Evolutionary conservation across 2,888 invertebrate species (phyloP).

Genomic region (Endotricha flammealis): DNA sequence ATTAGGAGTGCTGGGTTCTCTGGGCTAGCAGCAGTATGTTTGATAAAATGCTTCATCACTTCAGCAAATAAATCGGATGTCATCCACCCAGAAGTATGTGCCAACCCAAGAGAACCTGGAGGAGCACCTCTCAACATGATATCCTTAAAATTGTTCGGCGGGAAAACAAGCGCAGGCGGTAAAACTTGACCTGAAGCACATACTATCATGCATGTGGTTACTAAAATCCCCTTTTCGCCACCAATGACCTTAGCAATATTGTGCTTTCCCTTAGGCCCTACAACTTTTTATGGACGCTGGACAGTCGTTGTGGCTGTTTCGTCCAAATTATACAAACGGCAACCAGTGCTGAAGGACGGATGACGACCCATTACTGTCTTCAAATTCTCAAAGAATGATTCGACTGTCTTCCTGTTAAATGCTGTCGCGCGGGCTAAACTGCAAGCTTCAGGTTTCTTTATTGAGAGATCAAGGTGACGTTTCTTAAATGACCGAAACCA

Average conservation of each 20-base stretch:
- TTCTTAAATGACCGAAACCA: constrained; percentile 7
- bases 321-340: constrained; percentile 9
- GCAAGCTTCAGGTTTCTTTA: constrained; percentile 13
- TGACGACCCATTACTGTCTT: constrained; percentile 2
- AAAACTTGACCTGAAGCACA: constrained; percentile 21
- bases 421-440: constrained; percentile 11
- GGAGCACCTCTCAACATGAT: constrained; percentile 10
- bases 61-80: constrained; percentile 16
- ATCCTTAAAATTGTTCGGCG: constrained; percentile 8
- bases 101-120: constrained; percentile 11
- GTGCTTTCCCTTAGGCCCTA: constrained; percentile 7
- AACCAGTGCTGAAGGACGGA: constrained; percentile 6
- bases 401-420: constrained; percentile 11
- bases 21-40: constrained; percentile 6
- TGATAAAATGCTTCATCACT: constrained; percentile 23
- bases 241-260: constrained; percentile 11
- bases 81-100: constrained; percentile 16
- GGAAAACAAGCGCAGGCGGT: constrained; percentile 25
- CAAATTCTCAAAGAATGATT: constrained; percentile 10
- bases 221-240: constrained; percentile 23
- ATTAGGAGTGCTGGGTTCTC: constrained; percentile 11
- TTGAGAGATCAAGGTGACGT: constrained; percentile 5
- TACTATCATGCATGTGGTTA: constrained; percentile 29
- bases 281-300: constrained; percentile 7
- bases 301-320: constrained; percentile 14